Conservation (phyloP, 2,888 invertebrate species). For the Stenolophus ochropezus region DNA sequence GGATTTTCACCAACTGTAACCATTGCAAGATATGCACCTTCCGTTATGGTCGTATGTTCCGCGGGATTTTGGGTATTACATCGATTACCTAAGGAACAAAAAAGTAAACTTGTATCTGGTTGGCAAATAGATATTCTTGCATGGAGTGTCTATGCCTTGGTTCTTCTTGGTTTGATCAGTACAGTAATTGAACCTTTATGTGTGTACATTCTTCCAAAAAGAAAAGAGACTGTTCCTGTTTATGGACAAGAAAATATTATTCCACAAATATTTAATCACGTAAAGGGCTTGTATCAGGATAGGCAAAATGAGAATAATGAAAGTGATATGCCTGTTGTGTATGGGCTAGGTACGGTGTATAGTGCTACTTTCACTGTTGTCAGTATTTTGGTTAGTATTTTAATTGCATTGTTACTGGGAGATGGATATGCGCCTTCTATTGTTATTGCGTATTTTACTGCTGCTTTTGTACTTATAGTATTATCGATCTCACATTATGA, state of each 20-base stretch:
- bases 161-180: constrained; percentile 75
- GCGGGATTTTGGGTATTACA: constrained; percentile 84
- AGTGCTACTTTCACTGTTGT: constrained; percentile 81
- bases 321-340: constrained; percentile 79
- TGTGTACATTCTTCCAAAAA: constrained; percentile 75
- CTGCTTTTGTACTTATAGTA: constrained; percentile 75
- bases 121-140: constrained; percentile 83
- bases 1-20: constrained; percentile 80
- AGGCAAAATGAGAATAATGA: constrained; percentile 67
- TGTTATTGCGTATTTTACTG: constrained; percentile 75
- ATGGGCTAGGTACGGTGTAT: constrained; percentile 85
- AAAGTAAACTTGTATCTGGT: constrained; percentile 72
- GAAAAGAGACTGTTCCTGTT: constrained; percentile 68
- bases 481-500: constrained; percentile 77
- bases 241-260: constrained; percentile 74
- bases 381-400: constrained; percentile 76
- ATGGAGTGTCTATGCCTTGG: constrained; percentile 80
- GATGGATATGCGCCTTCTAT: constrained; percentile 78
- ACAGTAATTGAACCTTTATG: constrained; percentile 78
- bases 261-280: constrained; percentile 77
- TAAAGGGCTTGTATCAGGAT: constrained; percentile 75
- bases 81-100: constrained; percentile 75
- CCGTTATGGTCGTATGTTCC: constrained; percentile 80
- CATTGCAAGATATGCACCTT: constrained; percentile 79
- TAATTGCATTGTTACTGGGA: constrained; percentile 81